Conservation (phyloP, 2,797 vertebrate genomes). For the Pelochelys cantorii region DNA sequence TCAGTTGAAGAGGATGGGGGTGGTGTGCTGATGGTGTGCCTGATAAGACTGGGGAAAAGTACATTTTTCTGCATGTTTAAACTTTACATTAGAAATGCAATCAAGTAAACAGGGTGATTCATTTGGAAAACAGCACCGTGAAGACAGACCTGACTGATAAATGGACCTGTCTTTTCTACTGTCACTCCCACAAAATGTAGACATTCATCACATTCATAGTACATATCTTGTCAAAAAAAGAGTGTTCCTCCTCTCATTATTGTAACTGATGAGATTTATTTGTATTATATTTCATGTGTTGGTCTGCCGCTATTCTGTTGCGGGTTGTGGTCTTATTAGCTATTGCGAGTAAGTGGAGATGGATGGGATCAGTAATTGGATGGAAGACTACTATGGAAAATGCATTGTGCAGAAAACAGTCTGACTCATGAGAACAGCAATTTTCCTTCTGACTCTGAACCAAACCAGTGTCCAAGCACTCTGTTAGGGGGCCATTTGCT, state of each 20-base stretch:
- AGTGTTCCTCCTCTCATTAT: not conserved
- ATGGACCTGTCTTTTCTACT: conserved; percentile 41
- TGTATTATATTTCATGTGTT: not conserved
- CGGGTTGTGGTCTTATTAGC: not conserved
- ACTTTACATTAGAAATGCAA: conserved; percentile 71
- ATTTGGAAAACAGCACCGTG: conserved; percentile 60
- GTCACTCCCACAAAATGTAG: conserved; percentile 8
- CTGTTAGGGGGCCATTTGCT: not conserved
- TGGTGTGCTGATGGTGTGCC: conserved; percentile 62
- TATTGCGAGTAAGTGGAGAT: conserved; percentile 42
- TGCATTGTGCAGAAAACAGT: conserved; percentile 37
- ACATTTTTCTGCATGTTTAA: conserved; percentile 69
- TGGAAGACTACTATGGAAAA: conserved; percentile 59
- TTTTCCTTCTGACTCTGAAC: conserved; percentile 44
- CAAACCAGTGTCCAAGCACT: not conserved
- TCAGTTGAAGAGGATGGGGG: conserved; percentile 63
- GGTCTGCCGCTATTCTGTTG: not conserved
- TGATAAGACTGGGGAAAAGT: conserved; percentile 75
- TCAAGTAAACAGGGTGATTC: conserved; percentile 74
- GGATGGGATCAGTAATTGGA: not conserved
- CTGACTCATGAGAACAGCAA: conserved; percentile 26
- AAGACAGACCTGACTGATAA: conserved; percentile 61
- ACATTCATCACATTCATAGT: not conserved
- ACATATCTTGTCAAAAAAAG: not conserved
- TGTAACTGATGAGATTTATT: not conserved